Conservation (phyloP, 1,140 invertebrate genomes). For the Formica exsecta region DNA sequence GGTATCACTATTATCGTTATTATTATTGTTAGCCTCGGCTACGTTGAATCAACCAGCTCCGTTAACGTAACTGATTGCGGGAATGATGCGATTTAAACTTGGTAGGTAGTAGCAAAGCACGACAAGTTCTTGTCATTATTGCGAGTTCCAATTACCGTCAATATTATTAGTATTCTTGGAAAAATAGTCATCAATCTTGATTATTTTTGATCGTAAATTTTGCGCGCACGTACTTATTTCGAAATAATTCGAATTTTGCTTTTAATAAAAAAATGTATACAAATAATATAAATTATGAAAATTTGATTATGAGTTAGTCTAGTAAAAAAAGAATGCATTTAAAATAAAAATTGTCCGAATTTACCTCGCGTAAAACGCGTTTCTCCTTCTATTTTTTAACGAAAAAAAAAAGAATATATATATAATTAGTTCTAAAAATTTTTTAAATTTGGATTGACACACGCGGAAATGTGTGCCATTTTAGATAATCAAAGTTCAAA, state of each 20-base stretch:
- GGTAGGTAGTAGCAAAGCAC: neutral
- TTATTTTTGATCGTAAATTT: neutral
- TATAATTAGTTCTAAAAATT: neutral
- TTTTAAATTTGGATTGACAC: neutral
- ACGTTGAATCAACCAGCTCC: slow-evolving; percentile 33
- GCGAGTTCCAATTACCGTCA: neutral
- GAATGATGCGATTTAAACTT: slow-evolving; percentile 37
- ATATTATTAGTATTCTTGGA: neutral
- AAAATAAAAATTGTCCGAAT: neutral
- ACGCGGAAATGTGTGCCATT: neutral
- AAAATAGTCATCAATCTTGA: neutral
- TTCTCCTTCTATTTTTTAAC: neutral
- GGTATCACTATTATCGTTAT: slow-evolving; percentile 52
- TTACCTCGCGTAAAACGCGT: neutral
- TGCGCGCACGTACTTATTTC: neutral
- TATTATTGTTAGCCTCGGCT: slow-evolving; percentile 53
- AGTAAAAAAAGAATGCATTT: neutral
- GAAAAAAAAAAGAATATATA: neutral
- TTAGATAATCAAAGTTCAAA: neutral
- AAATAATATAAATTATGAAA: neutral
- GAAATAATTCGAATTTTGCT: neutral
- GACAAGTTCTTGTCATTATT: neutral
- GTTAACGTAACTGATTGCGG: slow-evolving; percentile 50
- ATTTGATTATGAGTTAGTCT: neutral
- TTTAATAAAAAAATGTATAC: neutral